These are phyloP conservation scores for Ormyrus thymus DNA, from an alignment of 2,888 invertebrate genomes.

Conservation along the genomic window DNA sequence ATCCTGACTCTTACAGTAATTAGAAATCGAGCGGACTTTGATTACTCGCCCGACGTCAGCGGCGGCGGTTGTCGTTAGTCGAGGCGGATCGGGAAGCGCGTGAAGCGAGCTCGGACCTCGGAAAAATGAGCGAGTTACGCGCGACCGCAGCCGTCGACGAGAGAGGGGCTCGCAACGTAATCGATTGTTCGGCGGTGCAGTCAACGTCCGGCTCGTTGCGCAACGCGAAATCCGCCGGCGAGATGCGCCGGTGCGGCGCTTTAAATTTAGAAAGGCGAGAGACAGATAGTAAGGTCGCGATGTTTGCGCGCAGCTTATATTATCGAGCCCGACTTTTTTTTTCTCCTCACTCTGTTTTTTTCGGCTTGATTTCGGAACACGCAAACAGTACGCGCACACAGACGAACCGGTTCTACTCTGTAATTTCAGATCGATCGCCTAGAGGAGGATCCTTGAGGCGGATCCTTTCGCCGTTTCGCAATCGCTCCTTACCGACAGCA, in stretches of 20 bases:
- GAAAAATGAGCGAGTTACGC: too few relatives aligned
- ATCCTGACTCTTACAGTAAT: too few relatives aligned
- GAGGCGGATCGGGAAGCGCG: too few relatives aligned
- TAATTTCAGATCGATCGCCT: neutral
- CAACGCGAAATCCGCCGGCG: neutral
- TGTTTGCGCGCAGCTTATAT: neutral
- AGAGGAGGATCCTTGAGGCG: neutral
- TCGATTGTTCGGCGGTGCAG: too few relatives aligned
- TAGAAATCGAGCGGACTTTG: too few relatives aligned
- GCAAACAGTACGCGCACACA: too few relatives aligned
- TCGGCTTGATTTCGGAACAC: too few relatives aligned
- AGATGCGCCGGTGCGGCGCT: neutral
- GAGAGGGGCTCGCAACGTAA: neutral
- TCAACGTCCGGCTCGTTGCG: too few relatives aligned
- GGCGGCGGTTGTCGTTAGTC: too few relatives aligned
- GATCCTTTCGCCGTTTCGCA: neutral
- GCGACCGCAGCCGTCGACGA: neutral
- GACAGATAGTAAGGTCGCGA: conserved; percentile 9
- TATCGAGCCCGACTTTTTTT: neutral
- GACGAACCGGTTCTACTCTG: conserved; percentile 10
- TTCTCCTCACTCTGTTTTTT: neutral
- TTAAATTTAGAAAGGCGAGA: conserved; percentile 41
- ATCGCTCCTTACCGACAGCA: conserved; percentile 68
- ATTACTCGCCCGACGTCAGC: neutral
- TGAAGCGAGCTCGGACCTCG: too few relatives aligned